Conservation (phyloP, 2,888 invertebrate genomes). For the Dasysyrphus tricinctus region DNA sequence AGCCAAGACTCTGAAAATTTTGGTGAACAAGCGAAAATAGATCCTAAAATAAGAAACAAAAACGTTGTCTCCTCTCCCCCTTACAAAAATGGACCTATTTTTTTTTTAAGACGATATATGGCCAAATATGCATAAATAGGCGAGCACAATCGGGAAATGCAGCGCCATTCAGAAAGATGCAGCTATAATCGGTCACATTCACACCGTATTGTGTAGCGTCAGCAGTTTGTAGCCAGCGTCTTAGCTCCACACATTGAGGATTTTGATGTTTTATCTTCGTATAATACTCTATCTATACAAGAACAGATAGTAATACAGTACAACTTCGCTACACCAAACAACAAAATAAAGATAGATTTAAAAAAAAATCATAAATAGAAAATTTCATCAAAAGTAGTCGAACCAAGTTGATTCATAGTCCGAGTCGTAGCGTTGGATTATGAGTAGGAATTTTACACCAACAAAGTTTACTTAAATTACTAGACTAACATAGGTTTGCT, state of each 20-base stretch:
- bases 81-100: background rate
- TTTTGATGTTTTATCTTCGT: slow-evolving; percentile 56
- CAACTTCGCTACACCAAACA: background rate
- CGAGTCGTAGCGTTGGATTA: no score
- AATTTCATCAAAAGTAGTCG: no score
- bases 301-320: background rate
- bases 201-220: slow-evolving; percentile 1
- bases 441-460: no score
- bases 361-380: background rate
- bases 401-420: no score
- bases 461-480: no score
- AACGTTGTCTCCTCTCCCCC: background rate
- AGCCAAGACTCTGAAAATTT: background rate
- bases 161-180: slow-evolving; percentile 39
- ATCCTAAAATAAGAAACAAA: background rate
- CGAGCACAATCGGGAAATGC: slow-evolving; percentile 34
- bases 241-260: slow-evolving; percentile 24
- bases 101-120: background rate
- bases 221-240: background rate
- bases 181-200: slow-evolving; percentile 1
- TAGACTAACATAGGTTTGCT: no score
- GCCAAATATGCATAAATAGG: background rate
- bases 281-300: slow-evolving; percentile 33
- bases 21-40: background rate
- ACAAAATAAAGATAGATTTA: background rate